Base-by-base conservation (phyloP, 2,113 vertebrate species). In the Struthidea cinerea region DNA sequence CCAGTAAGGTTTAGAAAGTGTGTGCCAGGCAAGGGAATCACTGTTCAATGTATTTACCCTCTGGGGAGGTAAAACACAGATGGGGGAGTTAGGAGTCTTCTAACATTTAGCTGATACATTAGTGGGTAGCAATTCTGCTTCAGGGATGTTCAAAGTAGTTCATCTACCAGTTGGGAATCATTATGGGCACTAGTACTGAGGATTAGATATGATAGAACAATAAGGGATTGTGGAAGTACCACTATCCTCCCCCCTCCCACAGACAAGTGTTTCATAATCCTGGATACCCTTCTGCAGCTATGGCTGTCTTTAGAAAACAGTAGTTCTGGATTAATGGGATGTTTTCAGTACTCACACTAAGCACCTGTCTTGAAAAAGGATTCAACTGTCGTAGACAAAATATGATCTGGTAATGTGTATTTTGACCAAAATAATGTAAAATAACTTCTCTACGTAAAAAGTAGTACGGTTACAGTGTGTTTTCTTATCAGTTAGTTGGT, bases 31-130 rank as follows among this genome's bases (percentile, higher is more conserved):
- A 93, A 96, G 96, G 97, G 97, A 97, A 97, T 97, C 97, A 94
- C 97, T 97, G 95, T 37, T 97, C 97, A 96, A 95, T 97, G 92
- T 96, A 97, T 98, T 98, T 98, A 97, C 97, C 98, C 97, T 98
- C 97, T 97, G 95, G 97, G 98, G 98, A 98, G 95, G 98, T 97
- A 98, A 97, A 98, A 98, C 97, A 98, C 97, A 98, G 98, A 98
- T 98, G 97, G 98, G 98, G 97, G 96, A 98, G 97, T 97, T 97
- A 96, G 97, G 97, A 97, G 95, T 90, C 97, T 97, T 97, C 94
- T 97, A 97, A 96, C 92, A 97, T 97, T 97, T 96, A 97, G 96
- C 98, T 97, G 96, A 97, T 97, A 97, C 97, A 93, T 97, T 96
- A 97, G 83, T 95, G 97, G 93, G 96, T 92, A 94, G 93, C 87